Evolutionary conservation across 2,888 invertebrate species (phyloP), one percentile per base, ranked within the genome.

Genomic region (Thymelicus lineola): DNA sequence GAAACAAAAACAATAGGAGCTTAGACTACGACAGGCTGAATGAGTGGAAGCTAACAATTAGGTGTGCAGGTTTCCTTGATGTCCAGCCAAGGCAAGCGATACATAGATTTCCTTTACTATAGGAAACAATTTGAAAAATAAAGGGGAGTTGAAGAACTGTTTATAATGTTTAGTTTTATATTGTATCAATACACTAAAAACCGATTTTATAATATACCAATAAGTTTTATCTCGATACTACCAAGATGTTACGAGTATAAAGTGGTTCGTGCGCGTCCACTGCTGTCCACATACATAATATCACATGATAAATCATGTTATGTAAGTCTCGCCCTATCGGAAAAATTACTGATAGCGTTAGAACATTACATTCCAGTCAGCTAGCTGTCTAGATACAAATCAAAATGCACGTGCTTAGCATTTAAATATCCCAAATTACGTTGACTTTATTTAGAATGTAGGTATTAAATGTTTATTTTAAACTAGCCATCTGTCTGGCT

Each of bases 301-400:
- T 53, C 67, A 53, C 67, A 55, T 61, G 67, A 61, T 67, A 67
- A 61, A 61, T 17, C 7, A 55, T 61, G 55, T 67, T 67, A 65
- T 50, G 45, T 67, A 60, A 28, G 67, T 55, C 61, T 67, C 61
- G 61, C 61, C 55, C 53, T 67, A 67, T 67, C 66, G 20, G 28
- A 55, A 67, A 53, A 60, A 53, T 48, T 35, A 61, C 15, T 67
- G 60, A 67, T 67, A 67, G 50, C 28, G 53, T 28, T 45, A 45
- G 35, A 67, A 67, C 53, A 38, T 61, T 53, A 35, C 35, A 36
- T 50, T 60, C 63, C 35, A 53, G 53, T 50, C 17, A 12, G 53
- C 12, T 20, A 20, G 53, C 20, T 53, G 20, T 53, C 53, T 20
- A 17, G 6, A 6, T 50, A 50, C 17, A 50, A 53, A 28, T 28